Evolutionary conservation across 2,888 invertebrate genomes (phyloP).

Genomic region (Oxystoma pomonae): DNA sequence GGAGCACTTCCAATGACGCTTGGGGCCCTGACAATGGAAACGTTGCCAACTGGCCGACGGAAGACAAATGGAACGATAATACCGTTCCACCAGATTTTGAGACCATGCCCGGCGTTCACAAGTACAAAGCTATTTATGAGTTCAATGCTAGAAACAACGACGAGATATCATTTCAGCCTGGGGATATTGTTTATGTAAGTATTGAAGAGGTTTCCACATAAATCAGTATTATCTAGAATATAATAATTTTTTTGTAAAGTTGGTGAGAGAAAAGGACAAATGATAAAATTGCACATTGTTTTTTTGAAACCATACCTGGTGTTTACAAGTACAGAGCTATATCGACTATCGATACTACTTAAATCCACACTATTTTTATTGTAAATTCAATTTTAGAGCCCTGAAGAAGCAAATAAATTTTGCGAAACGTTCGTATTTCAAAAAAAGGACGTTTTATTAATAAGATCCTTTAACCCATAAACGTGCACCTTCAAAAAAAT

Average conservation of each 20-base stretch:
- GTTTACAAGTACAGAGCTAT: conserved; percentile 79
- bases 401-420: too few relatives aligned
- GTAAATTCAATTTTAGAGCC: too few relatives aligned
- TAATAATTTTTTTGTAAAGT: conserved; percentile 4
- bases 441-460: too few relatives aligned
- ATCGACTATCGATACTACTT: too few relatives aligned
- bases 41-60: conserved; percentile 52
- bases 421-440: too few relatives aligned
- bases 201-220: not conserved
- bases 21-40: conserved; percentile 41
- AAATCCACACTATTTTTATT: too few relatives aligned
- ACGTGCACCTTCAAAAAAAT: too few relatives aligned
- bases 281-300: not conserved
- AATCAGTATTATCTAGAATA: too few relatives aligned
- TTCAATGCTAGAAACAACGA: conserved; percentile 90
- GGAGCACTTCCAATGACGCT: conserved; percentile 54
- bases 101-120: conserved; percentile 52
- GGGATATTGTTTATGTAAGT: conserved; percentile 82
- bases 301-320: conserved; percentile 46
- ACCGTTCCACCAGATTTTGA: conserved; percentile 37
- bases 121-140: conserved; percentile 89
- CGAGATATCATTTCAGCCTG: conserved; percentile 90
- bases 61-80: conserved; percentile 39
- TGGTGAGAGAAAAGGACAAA: not conserved
- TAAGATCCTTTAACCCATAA: too few relatives aligned